Conservation (phyloP, 2,797 vertebrate genomes). For the Syncerus caffer region DNA sequence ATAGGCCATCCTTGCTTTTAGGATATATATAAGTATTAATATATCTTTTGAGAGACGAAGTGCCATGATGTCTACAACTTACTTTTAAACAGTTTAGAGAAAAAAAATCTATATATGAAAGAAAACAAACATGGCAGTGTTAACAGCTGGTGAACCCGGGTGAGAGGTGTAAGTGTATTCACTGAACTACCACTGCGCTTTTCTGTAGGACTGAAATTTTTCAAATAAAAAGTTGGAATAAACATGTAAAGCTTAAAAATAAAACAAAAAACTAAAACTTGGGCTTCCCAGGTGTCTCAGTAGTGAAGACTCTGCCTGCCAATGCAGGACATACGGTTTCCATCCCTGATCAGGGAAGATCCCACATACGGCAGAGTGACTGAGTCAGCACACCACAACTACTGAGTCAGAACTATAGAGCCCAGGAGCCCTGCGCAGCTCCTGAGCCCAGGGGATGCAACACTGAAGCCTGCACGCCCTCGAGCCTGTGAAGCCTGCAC, state of each 20-base stretch:
- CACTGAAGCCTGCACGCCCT: background rate
- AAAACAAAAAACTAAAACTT: background rate
- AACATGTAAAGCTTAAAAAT: background rate
- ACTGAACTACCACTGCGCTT: background rate
- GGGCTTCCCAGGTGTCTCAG: background rate
- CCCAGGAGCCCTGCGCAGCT: background rate
- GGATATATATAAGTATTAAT: background rate
- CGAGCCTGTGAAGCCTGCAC: background rate
- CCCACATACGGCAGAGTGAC: background rate
- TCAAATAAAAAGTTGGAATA: slow-evolving; percentile 10
- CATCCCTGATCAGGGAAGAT: background rate
- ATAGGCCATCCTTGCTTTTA: background rate
- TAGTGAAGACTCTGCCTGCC: background rate
- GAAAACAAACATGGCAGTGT: background rate
- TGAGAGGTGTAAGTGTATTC: background rate
- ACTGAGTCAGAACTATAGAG: background rate
- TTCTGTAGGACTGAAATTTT: slow-evolving; percentile 14
- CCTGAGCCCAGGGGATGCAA: background rate
- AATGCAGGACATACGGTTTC: background rate
- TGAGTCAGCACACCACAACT: background rate
- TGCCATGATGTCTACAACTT: background rate
- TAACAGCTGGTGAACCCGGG: background rate
- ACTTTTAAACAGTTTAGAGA: background rate
- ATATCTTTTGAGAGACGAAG: background rate
- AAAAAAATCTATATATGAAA: background rate